phyloP scores from a whole-genome alignment of 2,888 invertebrate genomes.

The Oxyscelio sp. region DNA sequence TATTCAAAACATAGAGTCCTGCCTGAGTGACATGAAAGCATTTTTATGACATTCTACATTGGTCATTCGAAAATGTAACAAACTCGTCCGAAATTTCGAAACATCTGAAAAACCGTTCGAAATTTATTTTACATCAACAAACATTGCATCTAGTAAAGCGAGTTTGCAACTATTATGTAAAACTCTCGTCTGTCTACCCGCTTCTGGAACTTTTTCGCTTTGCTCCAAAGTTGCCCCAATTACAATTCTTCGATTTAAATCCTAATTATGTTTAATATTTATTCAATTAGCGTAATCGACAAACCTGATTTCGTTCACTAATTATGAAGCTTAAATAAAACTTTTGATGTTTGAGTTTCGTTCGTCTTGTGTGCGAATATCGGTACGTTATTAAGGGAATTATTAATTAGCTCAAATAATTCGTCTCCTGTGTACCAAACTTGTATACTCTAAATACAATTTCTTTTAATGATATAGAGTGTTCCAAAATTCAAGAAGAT shows the following conservation, averaged over 20 bases:
- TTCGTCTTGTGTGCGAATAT: slow-evolving; percentile 23
- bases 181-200: background rate
- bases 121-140: background rate
- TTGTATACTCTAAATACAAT: too few relatives aligned
- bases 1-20: too few relatives aligned
- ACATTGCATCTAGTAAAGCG: too few relatives aligned
- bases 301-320: slow-evolving; percentile 21
- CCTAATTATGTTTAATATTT: background rate
- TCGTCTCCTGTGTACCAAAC: too few relatives aligned
- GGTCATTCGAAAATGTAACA: too few relatives aligned
- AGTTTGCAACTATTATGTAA: background rate
- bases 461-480: too few relatives aligned
- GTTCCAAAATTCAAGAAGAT: too few relatives aligned
- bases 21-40: too few relatives aligned
- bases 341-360: slow-evolving; percentile 11
- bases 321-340: slow-evolving; percentile 27
- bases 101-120: background rate
- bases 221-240: background rate
- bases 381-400: slow-evolving; percentile 7
- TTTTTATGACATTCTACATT: too few relatives aligned
- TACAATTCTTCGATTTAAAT: background rate
- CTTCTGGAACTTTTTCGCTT: background rate
- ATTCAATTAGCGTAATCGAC: background rate
- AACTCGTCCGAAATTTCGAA: slow-evolving; percentile 14
- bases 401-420: too few relatives aligned